Evolutionary conservation across 2,888 invertebrate species (phyloP).

Genomic region (Cheilosia vernalis): DNA sequence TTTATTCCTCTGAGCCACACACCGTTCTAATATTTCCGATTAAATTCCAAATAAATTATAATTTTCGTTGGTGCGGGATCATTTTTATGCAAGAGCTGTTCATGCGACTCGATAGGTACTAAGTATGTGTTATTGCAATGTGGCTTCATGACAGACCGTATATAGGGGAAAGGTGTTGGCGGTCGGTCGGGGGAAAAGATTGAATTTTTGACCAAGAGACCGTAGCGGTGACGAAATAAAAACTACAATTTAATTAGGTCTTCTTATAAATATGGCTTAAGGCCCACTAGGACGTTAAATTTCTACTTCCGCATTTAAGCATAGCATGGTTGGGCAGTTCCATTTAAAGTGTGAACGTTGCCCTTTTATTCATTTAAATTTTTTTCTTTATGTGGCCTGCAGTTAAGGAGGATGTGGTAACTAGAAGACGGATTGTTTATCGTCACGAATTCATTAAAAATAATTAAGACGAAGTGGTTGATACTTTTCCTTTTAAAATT

Average conservation of each 20-base stretch:
- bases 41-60: slow-evolving; percentile 55
- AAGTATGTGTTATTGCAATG: background rate
- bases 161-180: background rate
- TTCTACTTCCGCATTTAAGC: background rate
- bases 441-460: no score
- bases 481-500: no score
- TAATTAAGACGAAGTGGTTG: no score
- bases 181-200: background rate
- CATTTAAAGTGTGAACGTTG: no score
- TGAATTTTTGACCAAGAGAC: slow-evolving; percentile 8
- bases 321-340: background rate
- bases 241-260: slow-evolving; percentile 1
- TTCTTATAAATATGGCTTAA: background rate
- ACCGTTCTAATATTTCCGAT: slow-evolving; percentile 58
- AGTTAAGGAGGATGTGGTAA: no score
- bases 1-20: slow-evolving; percentile 22
- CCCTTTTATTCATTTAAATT: no score
- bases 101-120: background rate
- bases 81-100: slow-evolving; percentile 47
- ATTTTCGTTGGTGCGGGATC: slow-evolving; percentile 18
- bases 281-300: background rate
- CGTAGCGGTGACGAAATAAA: slow-evolving; percentile 20
- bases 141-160: slow-evolving; percentile 11
- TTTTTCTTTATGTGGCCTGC: no score
- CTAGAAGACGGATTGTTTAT: no score